Conservation (phyloP, 2,797 vertebrate species). For the Tauraco hartlaubi region DNA sequence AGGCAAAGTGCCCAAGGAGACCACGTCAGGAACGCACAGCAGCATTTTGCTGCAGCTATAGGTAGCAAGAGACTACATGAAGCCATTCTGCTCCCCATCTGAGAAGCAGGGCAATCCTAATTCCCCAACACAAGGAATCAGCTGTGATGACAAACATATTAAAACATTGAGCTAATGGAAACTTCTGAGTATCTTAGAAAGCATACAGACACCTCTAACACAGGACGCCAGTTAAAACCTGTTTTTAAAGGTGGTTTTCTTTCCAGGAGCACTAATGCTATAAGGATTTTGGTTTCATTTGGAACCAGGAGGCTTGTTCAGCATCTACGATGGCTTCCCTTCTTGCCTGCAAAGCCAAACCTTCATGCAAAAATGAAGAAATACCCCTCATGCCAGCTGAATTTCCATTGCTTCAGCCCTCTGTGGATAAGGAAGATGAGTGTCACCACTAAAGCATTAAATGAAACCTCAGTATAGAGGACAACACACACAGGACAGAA, state of each 20-base stretch:
- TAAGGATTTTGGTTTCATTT: background rate
- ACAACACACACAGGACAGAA: background rate
- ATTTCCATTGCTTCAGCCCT: background rate
- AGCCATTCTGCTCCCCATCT: fast-evolving
- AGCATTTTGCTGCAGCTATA: background rate
- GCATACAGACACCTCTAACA: background rate
- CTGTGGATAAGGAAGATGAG: background rate
- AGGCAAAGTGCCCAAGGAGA: background rate
- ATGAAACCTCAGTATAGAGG: background rate
- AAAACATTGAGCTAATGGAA: background rate
- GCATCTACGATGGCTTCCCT: background rate
- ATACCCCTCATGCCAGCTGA: background rate
- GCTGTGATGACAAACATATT: background rate
- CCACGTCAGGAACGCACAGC: fast-evolving
- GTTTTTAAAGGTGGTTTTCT: background rate
- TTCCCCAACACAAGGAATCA: background rate
- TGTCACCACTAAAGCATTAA: background rate
- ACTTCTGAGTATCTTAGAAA: background rate
- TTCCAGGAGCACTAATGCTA: background rate
- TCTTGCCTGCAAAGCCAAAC: background rate
- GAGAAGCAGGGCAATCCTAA: background rate
- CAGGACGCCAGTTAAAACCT: fast-evolving
- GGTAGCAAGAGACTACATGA: background rate
- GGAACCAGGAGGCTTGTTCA: background rate
- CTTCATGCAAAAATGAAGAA: background rate